These are phyloP conservation scores for Coptodon rendalli DNA, from an alignment of 2,113 vertebrate species.

Conservation along the genomic window DNA sequence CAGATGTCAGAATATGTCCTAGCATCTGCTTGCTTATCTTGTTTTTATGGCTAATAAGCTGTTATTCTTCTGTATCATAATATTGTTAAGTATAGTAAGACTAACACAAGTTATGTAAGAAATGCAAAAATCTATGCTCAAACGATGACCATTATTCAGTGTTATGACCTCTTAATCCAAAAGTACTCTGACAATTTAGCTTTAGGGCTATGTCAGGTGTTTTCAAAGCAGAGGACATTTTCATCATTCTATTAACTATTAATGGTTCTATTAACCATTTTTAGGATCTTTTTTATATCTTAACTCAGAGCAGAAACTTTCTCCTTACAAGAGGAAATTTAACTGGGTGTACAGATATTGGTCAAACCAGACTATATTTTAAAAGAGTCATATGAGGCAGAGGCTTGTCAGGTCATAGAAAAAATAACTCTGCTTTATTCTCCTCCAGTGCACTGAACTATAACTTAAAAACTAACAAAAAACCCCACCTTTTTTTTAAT, in stretches of 20 bases:
- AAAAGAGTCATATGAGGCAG: not conserved
- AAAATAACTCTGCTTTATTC: not conserved
- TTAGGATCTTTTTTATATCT: not conserved
- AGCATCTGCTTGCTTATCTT: not conserved
- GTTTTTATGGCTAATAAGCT: not conserved
- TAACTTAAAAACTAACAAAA: not conserved
- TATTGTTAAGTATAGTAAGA: not conserved
- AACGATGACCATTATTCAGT: not conserved
- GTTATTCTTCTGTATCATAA: not conserved
- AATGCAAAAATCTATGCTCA: not conserved
- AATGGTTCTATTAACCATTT: not conserved
- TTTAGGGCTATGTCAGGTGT: not conserved
- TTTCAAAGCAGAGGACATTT: not conserved
- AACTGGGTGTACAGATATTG: not conserved
- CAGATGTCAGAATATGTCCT: not conserved
- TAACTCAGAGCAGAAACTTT: not conserved
- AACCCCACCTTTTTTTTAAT: not conserved
- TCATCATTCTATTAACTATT: not conserved
- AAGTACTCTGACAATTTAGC: not conserved
- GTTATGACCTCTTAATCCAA: not conserved
- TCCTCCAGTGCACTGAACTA: not conserved
- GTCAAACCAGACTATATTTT: not conserved
- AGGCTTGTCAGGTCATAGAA: not conserved
- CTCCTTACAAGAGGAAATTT: not conserved
- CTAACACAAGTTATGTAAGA: not conserved